These are phyloP conservation scores for Muricea muricata DNA, from an alignment of 92 coral and sea anemone genomes.

Conservation along the genomic window DNA sequence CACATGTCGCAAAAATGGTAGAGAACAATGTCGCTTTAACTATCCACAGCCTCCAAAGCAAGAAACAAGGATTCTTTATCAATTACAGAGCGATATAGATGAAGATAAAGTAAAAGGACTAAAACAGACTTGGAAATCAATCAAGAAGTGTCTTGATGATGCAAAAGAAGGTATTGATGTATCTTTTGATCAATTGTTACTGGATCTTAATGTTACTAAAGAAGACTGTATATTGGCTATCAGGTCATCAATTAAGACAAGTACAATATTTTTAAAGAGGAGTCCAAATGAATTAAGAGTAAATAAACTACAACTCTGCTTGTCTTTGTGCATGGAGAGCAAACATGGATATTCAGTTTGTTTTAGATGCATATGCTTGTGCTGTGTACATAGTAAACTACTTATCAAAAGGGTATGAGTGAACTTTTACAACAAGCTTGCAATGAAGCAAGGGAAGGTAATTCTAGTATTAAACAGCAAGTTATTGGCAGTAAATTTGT, in stretches of 20 bases:
- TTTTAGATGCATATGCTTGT: conserved; percentile 56
- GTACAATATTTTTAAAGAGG: conserved; percentile 15
- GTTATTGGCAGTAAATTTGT: conserved; percentile 49
- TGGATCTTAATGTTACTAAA: conserved; percentile 45
- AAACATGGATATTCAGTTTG: too few relatives aligned
- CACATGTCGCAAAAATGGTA: conserved; percentile 58
- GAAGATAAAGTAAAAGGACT: conserved; percentile 26
- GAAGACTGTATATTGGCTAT: conserved; percentile 34
- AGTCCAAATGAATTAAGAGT: conserved; percentile 39
- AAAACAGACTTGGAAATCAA: conserved; percentile 25
- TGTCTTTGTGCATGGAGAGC: conserved; percentile 41
- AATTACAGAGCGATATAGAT: conserved; percentile 7
- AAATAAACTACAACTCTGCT: conserved; percentile 34
- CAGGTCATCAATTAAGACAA: conserved; percentile 32
- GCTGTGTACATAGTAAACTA: conserved; percentile 50
- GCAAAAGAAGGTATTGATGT: conserved; percentile 45
- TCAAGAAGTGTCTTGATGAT: conserved; percentile 36
- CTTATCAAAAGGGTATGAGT: conserved; percentile 57
- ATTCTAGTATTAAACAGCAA: background rate
- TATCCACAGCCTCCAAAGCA: conserved; percentile 56
- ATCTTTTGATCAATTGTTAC: conserved; percentile 48
- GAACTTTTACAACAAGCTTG: conserved; percentile 45
- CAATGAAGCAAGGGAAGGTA: background rate
- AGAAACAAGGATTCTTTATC: conserved; percentile 35
- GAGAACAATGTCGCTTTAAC: conserved; percentile 53